phyloP scores from a whole-genome alignment of 2,888 invertebrate species.

The Ellobium chinense region DNA sequence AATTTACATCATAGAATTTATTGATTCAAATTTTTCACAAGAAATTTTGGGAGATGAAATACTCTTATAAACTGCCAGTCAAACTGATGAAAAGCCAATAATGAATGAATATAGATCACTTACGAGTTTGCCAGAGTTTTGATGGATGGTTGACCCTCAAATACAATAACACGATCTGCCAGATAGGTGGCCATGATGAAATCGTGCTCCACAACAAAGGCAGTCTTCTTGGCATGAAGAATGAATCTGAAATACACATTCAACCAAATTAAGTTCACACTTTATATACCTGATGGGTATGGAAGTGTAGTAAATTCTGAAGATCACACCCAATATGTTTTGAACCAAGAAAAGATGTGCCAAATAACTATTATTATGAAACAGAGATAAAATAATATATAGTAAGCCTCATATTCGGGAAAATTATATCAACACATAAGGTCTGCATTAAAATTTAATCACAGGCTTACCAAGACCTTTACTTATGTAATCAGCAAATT shows the following conservation, averaged over 20 bases:
- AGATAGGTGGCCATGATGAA: constrained; percentile 99
- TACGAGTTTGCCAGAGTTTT: constrained; percentile 90
- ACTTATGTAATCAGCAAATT: too few relatives aligned
- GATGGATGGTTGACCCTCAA: constrained; percentile 96
- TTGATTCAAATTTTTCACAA: too few relatives aligned
- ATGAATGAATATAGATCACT: too few relatives aligned
- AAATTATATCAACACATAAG: background rate
- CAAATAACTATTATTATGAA: background rate
- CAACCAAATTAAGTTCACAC: background rate
- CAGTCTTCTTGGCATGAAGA: constrained; percentile 99
- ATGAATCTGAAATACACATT: constrained; percentile 85
- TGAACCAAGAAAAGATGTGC: background rate
- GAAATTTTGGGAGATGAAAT: too few relatives aligned
- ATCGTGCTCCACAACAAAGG: constrained; percentile 99
- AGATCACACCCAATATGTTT: too few relatives aligned
- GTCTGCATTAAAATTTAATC: background rate
- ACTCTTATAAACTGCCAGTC: too few relatives aligned
- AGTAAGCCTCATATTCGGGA: background rate
- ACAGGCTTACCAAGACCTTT: background rate
- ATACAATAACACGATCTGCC: constrained; percentile 98
- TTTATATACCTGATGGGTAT: background rate
- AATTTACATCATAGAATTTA: too few relatives aligned
- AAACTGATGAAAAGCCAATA: too few relatives aligned
- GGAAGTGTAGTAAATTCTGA: too few relatives aligned
- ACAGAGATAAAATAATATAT: background rate